phyloP scores from a whole-genome alignment of 2,113 vertebrate genomes.

The Manacus vitellinus region DNA sequence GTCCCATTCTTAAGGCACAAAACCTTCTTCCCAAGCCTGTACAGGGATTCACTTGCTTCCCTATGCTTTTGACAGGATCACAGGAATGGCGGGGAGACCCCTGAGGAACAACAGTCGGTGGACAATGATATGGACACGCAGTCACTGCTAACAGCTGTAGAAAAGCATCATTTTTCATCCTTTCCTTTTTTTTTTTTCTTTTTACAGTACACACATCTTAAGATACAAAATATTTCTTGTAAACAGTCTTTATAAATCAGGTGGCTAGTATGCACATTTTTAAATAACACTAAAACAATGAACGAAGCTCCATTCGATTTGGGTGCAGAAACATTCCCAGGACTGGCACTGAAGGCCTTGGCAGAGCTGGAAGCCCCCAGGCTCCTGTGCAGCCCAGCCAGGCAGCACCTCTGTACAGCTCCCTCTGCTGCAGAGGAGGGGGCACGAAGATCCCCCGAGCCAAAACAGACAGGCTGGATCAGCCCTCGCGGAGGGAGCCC shows the following conservation, averaged over 20 bases:
- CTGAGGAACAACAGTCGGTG: background rate
- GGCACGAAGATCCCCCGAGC: background rate
- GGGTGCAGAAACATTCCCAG: background rate
- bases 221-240: slow-evolving; percentile 59
- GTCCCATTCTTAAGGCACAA: slow-evolving; percentile 74
- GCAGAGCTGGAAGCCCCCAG: background rate
- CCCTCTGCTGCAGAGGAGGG: background rate
- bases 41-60: slow-evolving; percentile 33
- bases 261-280: slow-evolving; percentile 7
- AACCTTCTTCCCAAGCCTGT: slow-evolving; percentile 64
- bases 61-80: slow-evolving; percentile 9
- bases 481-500: background rate
- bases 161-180: slow-evolving; percentile 32
- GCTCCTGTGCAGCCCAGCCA: background rate
- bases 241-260: slow-evolving; percentile 65
- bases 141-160: slow-evolving; percentile 23
- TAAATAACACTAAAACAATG: slow-evolving; percentile 22
- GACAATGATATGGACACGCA: slow-evolving; percentile 14
- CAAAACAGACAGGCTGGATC: background rate
- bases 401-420: background rate
- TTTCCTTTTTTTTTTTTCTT: slow-evolving; percentile 2
- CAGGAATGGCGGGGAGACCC: slow-evolving; percentile 35
- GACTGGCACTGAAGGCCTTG: background rate
- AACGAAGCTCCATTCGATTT: background rate
- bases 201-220: slow-evolving; percentile 64